Percentiles rank a stretch among this genome's conserved stretches.
These are phyloP conservation scores for Antigone vipio DNA, from an alignment of 2,113 vertebrate species.

Conservation along the genomic window DNA sequence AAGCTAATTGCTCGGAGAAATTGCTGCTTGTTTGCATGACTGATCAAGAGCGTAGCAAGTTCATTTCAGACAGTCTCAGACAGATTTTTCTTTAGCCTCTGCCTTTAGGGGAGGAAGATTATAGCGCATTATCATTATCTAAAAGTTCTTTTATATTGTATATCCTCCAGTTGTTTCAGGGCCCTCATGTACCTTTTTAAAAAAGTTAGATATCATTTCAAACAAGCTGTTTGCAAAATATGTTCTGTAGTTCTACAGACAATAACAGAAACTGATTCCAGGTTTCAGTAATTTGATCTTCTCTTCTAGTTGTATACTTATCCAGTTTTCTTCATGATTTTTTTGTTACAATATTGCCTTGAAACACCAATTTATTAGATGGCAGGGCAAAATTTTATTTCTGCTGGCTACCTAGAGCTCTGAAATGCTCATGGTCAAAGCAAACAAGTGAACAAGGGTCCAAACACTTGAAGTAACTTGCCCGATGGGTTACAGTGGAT, in stretches of 20 bases:
- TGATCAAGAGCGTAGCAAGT: conserved; percentile 81
- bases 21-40: conserved; percentile 81
- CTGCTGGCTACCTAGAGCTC: neutral
- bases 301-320: neutral
- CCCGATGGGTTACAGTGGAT: neutral
- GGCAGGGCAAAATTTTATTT: neutral
- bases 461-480: neutral
- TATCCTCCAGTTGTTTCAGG: conserved; percentile 48
- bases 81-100: conserved; percentile 82
- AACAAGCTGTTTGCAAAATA: neutral
- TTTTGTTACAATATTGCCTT: neutral
- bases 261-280: neutral
- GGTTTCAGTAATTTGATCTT: neutral
- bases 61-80: conserved; percentile 81
- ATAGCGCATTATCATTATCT: conserved; percentile 73
- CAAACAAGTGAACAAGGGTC: neutral
- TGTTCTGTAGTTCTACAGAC: neutral
- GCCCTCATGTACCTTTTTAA: neutral
- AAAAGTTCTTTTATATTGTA: conserved; percentile 55
- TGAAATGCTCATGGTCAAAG: neutral
- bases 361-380: neutral
- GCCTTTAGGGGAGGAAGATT: conserved; percentile 78
- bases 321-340: fast-evolving
- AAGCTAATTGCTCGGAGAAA: conserved; percentile 82
- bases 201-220: neutral